phyloP scores from a whole-genome alignment of 2,888 invertebrate genomes.

The Xiphydria camelus region DNA sequence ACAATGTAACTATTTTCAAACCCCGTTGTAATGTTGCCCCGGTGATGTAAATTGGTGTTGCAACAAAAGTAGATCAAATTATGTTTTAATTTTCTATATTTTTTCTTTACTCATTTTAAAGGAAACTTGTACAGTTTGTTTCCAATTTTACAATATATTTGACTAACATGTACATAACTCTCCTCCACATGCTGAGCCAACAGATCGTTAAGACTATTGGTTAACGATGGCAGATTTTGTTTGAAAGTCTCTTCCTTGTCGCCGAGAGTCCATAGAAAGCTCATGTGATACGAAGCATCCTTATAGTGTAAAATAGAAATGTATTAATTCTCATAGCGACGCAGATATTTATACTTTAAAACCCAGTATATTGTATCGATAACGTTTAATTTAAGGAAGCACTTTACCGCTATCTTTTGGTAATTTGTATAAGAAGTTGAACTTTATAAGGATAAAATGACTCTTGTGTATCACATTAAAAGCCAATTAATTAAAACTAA shows the following conservation, averaged over 20 bases:
- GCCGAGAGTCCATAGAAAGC: conserved; percentile 79
- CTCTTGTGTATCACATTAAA: no score
- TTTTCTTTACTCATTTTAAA: conserved; percentile 47
- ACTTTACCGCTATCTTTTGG: no score
- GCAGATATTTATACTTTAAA: conserved; percentile 18
- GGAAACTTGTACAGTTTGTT: conserved; percentile 71
- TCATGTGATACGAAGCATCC: conserved; percentile 84
- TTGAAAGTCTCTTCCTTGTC: conserved; percentile 63
- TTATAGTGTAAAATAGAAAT: conserved; percentile 61
- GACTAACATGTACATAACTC: conserved; percentile 60
- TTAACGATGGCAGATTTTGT: conserved; percentile 60
- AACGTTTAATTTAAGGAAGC: no score
- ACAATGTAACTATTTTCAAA: conserved; percentile 42
- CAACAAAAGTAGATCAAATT: conserved; percentile 2
- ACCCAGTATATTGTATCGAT: conserved; percentile 1
- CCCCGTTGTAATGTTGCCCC: conserved; percentile 21
- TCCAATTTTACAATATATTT: conserved; percentile 73
- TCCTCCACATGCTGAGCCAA: conserved; percentile 52
- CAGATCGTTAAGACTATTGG: conserved; percentile 54
- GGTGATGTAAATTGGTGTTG: neutral
- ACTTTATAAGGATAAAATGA: no score
- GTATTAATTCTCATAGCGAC: conserved; percentile 45
- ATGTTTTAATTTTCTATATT: conserved; percentile 15
- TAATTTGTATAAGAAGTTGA: no score
- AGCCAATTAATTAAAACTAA: no score